These are phyloP conservation scores for Neogale vison DNA, from an alignment of 2,113 vertebrate species.

Conservation along the genomic window DNA sequence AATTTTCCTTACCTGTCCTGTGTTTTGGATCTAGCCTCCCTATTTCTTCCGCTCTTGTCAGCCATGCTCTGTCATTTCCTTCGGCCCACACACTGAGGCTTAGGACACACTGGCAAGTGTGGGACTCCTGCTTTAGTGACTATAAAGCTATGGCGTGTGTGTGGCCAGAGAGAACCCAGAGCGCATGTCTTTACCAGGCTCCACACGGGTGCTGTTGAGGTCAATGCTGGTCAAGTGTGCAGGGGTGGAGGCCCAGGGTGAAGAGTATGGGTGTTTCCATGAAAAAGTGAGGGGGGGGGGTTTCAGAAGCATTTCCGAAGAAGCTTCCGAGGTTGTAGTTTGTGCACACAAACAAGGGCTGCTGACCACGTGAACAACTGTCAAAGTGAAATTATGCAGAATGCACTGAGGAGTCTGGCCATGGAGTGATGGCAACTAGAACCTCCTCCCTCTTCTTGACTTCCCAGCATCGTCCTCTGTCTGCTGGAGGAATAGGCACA, in stretches of 20 bases:
- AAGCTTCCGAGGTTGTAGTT: not conserved
- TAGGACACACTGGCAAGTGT: not conserved
- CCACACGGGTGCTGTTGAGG: not conserved
- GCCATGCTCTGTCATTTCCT: not conserved
- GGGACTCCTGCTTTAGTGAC: not conserved
- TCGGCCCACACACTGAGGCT: not conserved
- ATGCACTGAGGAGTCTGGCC: not conserved
- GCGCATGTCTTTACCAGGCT: not conserved
- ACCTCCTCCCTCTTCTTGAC: not conserved
- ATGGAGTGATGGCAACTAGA: not conserved
- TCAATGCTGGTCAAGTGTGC: not conserved
- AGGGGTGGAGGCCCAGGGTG: not conserved
- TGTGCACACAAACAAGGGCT: not conserved
- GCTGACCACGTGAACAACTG: not conserved
- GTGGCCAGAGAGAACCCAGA: not conserved
- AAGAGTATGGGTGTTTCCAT: not conserved
- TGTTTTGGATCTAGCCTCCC: too few relatives aligned
- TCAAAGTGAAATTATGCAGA: not conserved
- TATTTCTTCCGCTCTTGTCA: not conserved
- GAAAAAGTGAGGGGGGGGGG: not conserved
- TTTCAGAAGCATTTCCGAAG: not conserved
- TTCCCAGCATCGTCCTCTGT: not conserved
- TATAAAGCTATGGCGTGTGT: not conserved
- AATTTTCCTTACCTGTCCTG: not conserved
- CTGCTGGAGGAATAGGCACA: not conserved